Percentiles rank a stretch among this genome's conserved stretches.
Evolutionary conservation across 2,888 invertebrate genomes (phyloP).

Genomic region (Ceratothoa steindachneri): DNA sequence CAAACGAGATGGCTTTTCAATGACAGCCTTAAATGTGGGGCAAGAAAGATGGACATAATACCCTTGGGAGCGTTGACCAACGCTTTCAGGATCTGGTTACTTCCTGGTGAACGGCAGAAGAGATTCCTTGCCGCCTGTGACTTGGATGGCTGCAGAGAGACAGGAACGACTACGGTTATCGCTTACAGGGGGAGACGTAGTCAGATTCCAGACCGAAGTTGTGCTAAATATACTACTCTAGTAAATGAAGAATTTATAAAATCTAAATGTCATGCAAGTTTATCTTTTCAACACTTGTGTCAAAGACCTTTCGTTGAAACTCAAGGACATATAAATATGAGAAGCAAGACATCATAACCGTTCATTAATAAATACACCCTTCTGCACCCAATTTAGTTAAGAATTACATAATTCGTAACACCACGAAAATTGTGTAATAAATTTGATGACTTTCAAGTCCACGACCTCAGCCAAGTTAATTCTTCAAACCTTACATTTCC

Average conservation of each 20-base stretch:
- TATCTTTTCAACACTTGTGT: too few relatives aligned
- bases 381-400: too few relatives aligned
- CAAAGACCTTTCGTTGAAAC: too few relatives aligned
- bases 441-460: too few relatives aligned
- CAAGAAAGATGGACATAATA: constrained; percentile 11
- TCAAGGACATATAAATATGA: too few relatives aligned
- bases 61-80: too few relatives aligned
- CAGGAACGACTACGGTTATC: neutral
- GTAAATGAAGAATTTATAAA: neutral
- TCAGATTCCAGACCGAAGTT: neutral
- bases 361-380: too few relatives aligned
- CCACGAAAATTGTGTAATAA: too few relatives aligned
- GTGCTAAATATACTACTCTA: neutral
- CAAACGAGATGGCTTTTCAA: neutral
- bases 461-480: too few relatives aligned
- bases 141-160: neutral
- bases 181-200: neutral
- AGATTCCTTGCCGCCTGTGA: neutral
- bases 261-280: neutral
- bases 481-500: too few relatives aligned
- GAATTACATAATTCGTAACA: too few relatives aligned
- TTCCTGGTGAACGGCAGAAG: neutral
- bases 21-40: neutral
- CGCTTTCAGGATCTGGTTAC: neutral
- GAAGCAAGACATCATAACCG: too few relatives aligned